phyloP scores from a whole-genome alignment of 2,888 invertebrate species.

The Antitype chi region DNA sequence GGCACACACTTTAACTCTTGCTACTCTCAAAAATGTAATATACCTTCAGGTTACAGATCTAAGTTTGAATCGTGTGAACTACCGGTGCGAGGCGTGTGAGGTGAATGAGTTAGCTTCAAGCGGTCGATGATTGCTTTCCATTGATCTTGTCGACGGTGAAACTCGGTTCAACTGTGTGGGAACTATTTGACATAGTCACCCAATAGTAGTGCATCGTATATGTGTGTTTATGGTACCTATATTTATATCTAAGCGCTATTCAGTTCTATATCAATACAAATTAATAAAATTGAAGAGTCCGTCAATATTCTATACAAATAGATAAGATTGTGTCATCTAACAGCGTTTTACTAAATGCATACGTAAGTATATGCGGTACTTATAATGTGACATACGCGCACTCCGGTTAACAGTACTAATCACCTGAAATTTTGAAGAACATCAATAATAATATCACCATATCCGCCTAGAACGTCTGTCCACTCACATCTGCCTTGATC shows the following conservation, averaged over 20 bases:
- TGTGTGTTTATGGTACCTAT: neutral
- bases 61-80: neutral
- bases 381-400: too few relatives aligned
- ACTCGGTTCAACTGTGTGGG: neutral
- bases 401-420: too few relatives aligned
- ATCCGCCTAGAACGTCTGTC: too few relatives aligned
- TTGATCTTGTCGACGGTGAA: constrained; percentile 38
- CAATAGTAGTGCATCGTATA: neutral
- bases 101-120: constrained; percentile 26
- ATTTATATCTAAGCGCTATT: neutral
- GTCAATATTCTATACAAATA: too few relatives aligned
- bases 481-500: too few relatives aligned
- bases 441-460: too few relatives aligned
- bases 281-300: too few relatives aligned
- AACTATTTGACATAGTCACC: constrained; percentile 4
- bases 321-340: too few relatives aligned
- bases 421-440: too few relatives aligned
- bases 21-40: neutral
- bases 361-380: too few relatives aligned
- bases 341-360: too few relatives aligned
- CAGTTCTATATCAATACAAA: too few relatives aligned
- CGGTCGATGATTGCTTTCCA: constrained; percentile 39
- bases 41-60: constrained; percentile 2
- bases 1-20: neutral
- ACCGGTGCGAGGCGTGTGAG: neutral